phyloP scores from a whole-genome alignment of 2,797 vertebrate genomes.

The Xyrichtys novacula region DNA sequence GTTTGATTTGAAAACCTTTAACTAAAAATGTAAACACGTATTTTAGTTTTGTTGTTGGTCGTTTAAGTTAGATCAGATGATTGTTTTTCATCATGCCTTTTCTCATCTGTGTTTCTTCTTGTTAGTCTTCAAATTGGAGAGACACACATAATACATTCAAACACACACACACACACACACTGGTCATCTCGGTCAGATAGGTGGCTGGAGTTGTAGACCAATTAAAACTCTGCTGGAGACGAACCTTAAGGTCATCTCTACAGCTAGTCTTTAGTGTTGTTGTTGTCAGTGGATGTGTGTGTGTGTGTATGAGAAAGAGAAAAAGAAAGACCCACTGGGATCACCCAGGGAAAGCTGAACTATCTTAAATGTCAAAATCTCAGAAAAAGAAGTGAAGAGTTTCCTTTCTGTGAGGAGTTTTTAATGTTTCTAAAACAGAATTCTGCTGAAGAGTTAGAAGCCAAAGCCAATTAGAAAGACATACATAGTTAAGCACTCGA shows the following conservation, averaged over 20 bases:
- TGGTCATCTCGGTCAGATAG: constrained; percentile 31
- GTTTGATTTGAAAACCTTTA: too few relatives aligned
- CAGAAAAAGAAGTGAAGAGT: background rate
- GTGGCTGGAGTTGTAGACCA: constrained; percentile 57
- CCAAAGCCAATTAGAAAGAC: too few relatives aligned
- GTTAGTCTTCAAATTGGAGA: too few relatives aligned
- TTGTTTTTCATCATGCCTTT: too few relatives aligned
- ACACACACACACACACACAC: background rate
- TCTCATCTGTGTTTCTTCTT: too few relatives aligned
- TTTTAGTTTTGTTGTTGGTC: too few relatives aligned
- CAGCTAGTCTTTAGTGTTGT: background rate
- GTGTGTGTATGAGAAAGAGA: background rate
- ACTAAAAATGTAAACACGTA: too few relatives aligned
- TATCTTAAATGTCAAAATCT: constrained; percentile 63
- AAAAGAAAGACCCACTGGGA: background rate
- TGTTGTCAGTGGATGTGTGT: constrained; percentile 4
- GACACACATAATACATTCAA: background rate
- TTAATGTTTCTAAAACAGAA: too few relatives aligned
- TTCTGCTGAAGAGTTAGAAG: too few relatives aligned
- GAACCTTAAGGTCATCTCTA: constrained; percentile 64
- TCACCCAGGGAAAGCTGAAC: constrained; percentile 46
- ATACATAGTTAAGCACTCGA: too few relatives aligned
- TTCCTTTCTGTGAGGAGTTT: constrained; percentile 25
- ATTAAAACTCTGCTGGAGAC: constrained; percentile 69
- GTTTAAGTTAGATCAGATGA: too few relatives aligned